Percentiles rank a stretch among this genome's conserved stretches.
Conservation (phyloP, 2,888 invertebrate species). For the Gymnoscelis rufifasciata region DNA sequence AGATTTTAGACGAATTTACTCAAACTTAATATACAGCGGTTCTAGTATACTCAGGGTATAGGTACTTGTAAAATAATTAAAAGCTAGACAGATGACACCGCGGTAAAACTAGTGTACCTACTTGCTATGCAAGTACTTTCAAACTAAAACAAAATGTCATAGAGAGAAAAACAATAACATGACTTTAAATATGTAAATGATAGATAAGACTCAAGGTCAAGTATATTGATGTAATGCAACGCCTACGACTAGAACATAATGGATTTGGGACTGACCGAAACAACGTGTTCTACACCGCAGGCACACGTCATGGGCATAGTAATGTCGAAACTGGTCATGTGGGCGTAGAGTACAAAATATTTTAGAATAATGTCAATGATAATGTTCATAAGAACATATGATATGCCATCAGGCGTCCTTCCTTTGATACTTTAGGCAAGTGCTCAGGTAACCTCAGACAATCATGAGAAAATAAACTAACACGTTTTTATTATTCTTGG, state of each 20-base stretch:
- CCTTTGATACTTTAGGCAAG: conserved; percentile 1
- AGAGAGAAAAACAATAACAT: conserved; percentile 32
- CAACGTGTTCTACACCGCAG: conserved; percentile 38
- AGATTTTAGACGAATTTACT: too few relatives aligned
- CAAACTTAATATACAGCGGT: too few relatives aligned
- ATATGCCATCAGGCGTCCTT: background rate
- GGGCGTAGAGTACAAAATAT: conserved; percentile 34
- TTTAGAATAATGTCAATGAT: conserved; percentile 14
- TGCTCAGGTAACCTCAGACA: conserved; percentile 16
- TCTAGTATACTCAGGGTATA: too few relatives aligned
- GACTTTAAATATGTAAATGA: conserved; percentile 19
- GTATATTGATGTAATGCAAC: conserved; percentile 37
- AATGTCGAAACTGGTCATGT: conserved; percentile 40
- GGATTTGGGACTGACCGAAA: conserved; percentile 36
- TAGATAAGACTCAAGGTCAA: conserved; percentile 38
- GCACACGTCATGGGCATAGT: conserved; percentile 35
- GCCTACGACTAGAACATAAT: conserved; percentile 40
- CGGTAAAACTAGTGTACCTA: too few relatives aligned
- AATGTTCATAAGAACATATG: conserved; percentile 8
- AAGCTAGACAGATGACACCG: too few relatives aligned
- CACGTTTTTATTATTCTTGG: conserved; percentile 47
- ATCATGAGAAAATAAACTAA: conserved; percentile 16
- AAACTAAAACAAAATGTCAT: conserved; percentile 33
- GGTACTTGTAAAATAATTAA: too few relatives aligned
- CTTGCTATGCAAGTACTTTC: too few relatives aligned